phyloP scores from a whole-genome alignment of 1,140 invertebrate genomes.

The Drosophila orosa region DNA sequence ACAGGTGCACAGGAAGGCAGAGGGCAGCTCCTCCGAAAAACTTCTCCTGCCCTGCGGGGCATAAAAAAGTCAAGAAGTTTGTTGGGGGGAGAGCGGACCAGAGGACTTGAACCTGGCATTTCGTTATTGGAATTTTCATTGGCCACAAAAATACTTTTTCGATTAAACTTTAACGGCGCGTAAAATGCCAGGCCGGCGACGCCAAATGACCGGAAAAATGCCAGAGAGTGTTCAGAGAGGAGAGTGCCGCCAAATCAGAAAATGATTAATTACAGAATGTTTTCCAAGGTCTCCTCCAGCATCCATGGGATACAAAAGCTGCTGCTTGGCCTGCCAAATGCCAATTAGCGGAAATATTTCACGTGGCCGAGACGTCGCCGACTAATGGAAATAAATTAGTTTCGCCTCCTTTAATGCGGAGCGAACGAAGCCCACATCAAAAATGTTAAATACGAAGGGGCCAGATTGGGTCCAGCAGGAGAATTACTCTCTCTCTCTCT shows the following conservation, averaged over 20 bases:
- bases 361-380: constrained; percentile 21
- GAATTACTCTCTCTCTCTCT: not conserved
- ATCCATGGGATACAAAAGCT: no score
- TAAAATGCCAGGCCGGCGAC: constrained; percentile 59
- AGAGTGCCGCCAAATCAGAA: constrained; percentile 61
- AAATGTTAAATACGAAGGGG: constrained; percentile 50
- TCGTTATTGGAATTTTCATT: constrained; percentile 80
- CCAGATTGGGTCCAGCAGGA: constrained; percentile 6
- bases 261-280: constrained; percentile 77
- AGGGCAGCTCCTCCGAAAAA: constrained; percentile 9
- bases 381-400: constrained; percentile 75
- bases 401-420: constrained; percentile 22
- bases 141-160: constrained; percentile 80
- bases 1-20: constrained; percentile 4
- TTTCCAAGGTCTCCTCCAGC: not conserved
- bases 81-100: constrained; percentile 6
- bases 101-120: constrained; percentile 50
- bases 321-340: constrained; percentile 57
- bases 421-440: constrained; percentile 22
- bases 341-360: constrained; percentile 78
- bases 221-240: not conserved
- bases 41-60: constrained; percentile 36
- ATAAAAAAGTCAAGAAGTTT: constrained; percentile 72
- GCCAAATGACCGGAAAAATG: constrained; percentile 52
- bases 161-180: constrained; percentile 81